phyloP scores from a whole-genome alignment of 2,888 invertebrate species.

The Andrena chrysosceles region DNA sequence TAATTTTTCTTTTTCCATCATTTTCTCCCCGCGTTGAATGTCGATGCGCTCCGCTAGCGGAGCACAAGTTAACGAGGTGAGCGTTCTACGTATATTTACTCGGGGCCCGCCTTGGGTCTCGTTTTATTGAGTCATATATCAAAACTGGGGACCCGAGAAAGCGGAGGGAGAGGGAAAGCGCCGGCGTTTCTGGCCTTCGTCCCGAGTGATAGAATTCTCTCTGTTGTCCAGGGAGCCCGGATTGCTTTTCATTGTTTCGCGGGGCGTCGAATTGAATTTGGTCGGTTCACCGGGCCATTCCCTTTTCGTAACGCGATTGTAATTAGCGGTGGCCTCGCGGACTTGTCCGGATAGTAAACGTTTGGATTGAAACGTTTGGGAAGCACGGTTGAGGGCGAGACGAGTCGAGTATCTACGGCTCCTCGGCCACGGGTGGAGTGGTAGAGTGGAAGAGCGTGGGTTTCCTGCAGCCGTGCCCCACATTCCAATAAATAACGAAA shows the following conservation, averaged over 20 bases:
- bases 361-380: constrained; percentile 63
- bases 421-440: neutral
- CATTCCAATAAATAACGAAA: constrained; percentile 83
- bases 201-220: constrained; percentile 42
- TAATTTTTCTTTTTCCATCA: neutral
- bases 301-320: neutral
- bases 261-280: neutral
- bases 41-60: constrained; percentile 33
- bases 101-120: constrained; percentile 77
- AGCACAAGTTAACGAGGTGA: constrained; percentile 81
- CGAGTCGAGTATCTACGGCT: constrained; percentile 15
- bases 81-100: constrained; percentile 82
- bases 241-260: neutral
- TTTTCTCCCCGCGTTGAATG: constrained; percentile 3
- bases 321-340: neutral
- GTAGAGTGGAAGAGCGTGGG: constrained; percentile 61
- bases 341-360: neutral
- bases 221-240: neutral
- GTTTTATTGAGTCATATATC: constrained; percentile 84
- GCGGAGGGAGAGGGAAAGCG: constrained; percentile 42
- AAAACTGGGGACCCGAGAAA: constrained; percentile 70
- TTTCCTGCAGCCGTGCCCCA: constrained; percentile 59
- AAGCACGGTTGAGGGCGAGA: constrained; percentile 43
- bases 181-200: constrained; percentile 8
- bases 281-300: neutral